Conservation (phyloP, 1,140 invertebrate genomes). For the Ditylenchus dipsaci region DNA sequence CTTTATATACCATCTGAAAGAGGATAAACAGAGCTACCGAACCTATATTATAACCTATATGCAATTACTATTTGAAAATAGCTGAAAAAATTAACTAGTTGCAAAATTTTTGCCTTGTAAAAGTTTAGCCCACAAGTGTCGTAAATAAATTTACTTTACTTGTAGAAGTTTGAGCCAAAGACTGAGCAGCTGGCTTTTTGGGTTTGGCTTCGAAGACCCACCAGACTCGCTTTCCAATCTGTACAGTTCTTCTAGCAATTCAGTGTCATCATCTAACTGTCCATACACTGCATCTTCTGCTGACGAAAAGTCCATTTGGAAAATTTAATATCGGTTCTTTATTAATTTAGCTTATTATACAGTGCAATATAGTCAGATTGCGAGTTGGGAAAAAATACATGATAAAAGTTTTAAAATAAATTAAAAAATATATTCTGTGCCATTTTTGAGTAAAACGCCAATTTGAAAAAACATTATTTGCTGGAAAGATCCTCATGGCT, state of each 20-base stretch:
- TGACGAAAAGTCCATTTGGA: neutral
- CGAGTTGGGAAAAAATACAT: too few relatives aligned
- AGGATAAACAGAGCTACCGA: too few relatives aligned
- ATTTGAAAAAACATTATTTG: too few relatives aligned
- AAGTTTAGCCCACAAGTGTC: neutral
- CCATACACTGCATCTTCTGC: neutral
- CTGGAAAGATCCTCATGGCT: too few relatives aligned
- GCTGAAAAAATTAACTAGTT: neutral
- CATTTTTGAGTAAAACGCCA: too few relatives aligned
- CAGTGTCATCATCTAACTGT: neutral
- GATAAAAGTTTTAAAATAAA: too few relatives aligned
- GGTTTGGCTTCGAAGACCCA: neutral
- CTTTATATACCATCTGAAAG: too few relatives aligned
- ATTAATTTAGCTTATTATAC: too few relatives aligned
- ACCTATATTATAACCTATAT: neutral
- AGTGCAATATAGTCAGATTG: too few relatives aligned
- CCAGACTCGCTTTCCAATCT: neutral
- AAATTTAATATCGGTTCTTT: neutral
- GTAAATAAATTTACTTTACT: neutral
- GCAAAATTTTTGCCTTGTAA: neutral
- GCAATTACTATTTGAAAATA: neutral
- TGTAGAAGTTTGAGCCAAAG: neutral
- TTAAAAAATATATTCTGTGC: too few relatives aligned
- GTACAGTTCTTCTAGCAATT: neutral
- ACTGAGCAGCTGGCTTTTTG: too few relatives aligned